Conservation (phyloP, 1,140 invertebrate species). For the Acromyrmex charruanus region DNA sequence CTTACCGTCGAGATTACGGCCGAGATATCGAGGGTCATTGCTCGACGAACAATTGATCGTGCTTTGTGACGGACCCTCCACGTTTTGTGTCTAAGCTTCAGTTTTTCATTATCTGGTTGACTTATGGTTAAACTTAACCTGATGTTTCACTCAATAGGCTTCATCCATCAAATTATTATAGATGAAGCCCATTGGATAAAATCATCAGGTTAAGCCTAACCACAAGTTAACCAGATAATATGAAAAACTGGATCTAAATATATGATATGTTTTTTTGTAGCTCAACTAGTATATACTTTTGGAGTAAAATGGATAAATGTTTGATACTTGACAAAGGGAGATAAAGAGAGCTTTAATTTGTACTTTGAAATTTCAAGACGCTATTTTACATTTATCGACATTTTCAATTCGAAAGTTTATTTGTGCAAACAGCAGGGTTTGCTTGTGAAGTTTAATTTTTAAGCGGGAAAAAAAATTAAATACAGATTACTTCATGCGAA, state of each 20-base stretch:
- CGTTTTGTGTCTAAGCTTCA: neutral
- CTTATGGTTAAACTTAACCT: too few species aligned
- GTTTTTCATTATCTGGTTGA: too few species aligned
- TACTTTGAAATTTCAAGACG: neutral
- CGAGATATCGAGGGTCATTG: constrained; percentile 24
- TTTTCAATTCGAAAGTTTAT: neutral
- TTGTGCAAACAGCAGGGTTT: neutral
- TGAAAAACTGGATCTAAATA: too few species aligned
- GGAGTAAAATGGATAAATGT: too few species aligned
- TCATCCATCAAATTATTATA: too few species aligned
- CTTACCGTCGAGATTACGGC: constrained; percentile 18
- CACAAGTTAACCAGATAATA: too few species aligned
- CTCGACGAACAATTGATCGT: constrained; percentile 8
- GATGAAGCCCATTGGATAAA: too few species aligned
- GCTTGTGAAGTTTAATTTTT: neutral
- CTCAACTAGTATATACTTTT: too few species aligned
- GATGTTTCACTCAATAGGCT: too few species aligned
- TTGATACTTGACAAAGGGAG: too few species aligned
- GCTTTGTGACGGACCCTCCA: constrained; percentile 3
- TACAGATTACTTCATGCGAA: neutral
- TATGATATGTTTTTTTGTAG: too few species aligned
- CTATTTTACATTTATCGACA: neutral
- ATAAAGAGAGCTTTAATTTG: neutral
- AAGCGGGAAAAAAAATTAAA: neutral
- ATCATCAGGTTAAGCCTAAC: too few species aligned